Evolutionary conservation across 2,113 vertebrate species (phyloP).

Genomic region (Myrmophylax atrothorax): DNA sequence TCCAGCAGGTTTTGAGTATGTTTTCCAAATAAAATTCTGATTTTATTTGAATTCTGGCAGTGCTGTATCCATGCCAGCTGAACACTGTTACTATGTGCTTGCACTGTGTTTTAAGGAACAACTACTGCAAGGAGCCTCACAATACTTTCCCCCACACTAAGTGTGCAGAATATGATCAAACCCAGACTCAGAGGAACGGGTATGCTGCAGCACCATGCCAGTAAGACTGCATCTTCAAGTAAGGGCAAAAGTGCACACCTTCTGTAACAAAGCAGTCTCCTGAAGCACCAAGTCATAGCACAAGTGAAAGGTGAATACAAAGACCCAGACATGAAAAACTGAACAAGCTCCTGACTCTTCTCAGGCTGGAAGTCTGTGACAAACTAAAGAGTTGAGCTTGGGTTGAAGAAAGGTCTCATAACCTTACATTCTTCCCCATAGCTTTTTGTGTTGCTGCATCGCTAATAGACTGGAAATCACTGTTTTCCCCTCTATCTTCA

Average conservation of each 20-base stretch:
- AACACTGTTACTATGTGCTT: not conserved
- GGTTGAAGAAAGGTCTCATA: not conserved
- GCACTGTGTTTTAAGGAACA: not conserved
- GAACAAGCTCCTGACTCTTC: not conserved
- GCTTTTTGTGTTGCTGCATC: not conserved
- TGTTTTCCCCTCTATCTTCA: not conserved
- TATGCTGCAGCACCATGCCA: rapidly evolving
- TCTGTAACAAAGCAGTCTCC: not conserved
- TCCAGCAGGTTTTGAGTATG: not conserved
- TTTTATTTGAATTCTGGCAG: not conserved
- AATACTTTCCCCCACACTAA: not conserved
- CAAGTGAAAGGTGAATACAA: not conserved
- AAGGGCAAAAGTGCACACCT: not conserved
- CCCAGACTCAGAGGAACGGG: not conserved
- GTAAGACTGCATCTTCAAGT: not conserved
- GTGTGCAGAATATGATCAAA: not conserved
- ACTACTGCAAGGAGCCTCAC: not conserved
- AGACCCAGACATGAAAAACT: not conserved
- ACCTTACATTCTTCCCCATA: not conserved
- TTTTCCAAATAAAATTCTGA: conserved; percentile 8
- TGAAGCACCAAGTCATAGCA: not conserved
- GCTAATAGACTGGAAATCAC: not conserved
- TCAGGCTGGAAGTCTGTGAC: not conserved
- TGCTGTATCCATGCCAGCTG: not conserved
- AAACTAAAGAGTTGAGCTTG: not conserved